A percentile compares a stretch with the other conserved stretches of the same genome.
phyloP scores from a whole-genome alignment of 2,888 invertebrate species.

The Hypselothyrea guttata region DNA sequence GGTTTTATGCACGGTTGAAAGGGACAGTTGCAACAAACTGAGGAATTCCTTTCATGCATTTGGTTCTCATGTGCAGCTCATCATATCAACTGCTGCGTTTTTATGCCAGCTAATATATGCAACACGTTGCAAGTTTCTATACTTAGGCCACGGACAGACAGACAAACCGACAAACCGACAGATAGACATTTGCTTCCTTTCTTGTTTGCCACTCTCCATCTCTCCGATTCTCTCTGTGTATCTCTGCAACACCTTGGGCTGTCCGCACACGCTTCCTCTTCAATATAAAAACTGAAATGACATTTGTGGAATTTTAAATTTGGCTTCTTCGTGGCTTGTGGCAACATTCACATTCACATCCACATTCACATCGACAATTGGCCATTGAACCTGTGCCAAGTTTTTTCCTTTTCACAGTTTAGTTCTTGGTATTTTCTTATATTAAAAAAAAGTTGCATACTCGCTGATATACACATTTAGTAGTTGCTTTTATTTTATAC shows the following conservation, averaged over 20 bases:
- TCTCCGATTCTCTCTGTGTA: background rate
- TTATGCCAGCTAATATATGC: constrained; percentile 62
- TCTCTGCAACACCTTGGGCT: constrained; percentile 28
- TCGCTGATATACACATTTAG: constrained; percentile 5
- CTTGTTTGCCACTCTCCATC: background rate
- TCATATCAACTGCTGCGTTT: background rate
- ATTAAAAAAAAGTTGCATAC: constrained; percentile 17
- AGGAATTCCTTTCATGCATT: too few relatives aligned
- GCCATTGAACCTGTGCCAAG: constrained; percentile 80
- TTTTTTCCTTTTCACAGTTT: constrained; percentile 36
- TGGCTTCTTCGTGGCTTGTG: constrained; percentile 53
- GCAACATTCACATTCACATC: constrained; percentile 22
- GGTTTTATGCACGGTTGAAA: constrained; percentile 28
- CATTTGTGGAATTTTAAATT: constrained; percentile 75
- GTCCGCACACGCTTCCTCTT: constrained; percentile 34
- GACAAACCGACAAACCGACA: constrained; percentile 24
- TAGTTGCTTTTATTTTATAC: background rate
- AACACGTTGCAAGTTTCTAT: constrained; percentile 58
- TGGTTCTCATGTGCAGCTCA: background rate
- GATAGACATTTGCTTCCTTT: constrained; percentile 41
- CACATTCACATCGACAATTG: constrained; percentile 40
- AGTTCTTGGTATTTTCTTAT: constrained; percentile 34
- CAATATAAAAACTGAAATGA: constrained; percentile 65
- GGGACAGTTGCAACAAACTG: constrained; percentile 19
- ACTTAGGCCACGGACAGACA: constrained; percentile 25